phyloP scores from a whole-genome alignment of 2,113 vertebrate species.

The Prionailurus viverrinus region DNA sequence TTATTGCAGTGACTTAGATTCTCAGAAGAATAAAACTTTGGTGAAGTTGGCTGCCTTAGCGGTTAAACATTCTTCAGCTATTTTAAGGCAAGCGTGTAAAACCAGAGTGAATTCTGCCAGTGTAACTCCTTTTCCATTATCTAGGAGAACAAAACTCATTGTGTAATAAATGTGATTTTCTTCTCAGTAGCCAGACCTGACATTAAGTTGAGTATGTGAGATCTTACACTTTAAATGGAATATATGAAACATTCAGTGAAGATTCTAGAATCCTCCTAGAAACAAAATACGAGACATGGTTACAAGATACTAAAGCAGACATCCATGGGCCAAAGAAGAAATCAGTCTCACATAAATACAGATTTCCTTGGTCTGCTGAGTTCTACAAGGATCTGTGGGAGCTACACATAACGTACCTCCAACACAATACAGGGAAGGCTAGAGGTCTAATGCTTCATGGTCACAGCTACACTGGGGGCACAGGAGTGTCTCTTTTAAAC shows the following conservation, averaged over 20 bases:
- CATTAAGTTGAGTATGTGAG: background rate
- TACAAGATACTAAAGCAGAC: background rate
- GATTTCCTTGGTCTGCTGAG: too few species aligned
- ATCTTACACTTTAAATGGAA: background rate
- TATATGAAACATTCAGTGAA: background rate
- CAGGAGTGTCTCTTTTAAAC: background rate
- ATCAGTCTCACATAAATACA: background rate
- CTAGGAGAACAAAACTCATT: background rate
- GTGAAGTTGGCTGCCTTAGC: background rate
- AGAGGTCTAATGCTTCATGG: background rate
- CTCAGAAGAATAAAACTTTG: background rate
- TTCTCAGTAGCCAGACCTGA: background rate
- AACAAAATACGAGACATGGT: background rate
- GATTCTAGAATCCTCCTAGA: background rate
- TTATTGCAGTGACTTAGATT: background rate
- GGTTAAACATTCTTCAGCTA: background rate
- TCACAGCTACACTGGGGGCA: too few species aligned
- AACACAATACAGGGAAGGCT: background rate
- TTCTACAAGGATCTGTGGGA: background rate
- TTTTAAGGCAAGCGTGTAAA: background rate
- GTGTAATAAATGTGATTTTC: background rate
- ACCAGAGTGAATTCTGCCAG: background rate
- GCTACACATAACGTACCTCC: background rate
- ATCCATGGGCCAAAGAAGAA: background rate
- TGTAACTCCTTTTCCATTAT: background rate